Base-by-base conservation (phyloP, 1,140 invertebrate species). In the Ylistrum balloti region DNA sequence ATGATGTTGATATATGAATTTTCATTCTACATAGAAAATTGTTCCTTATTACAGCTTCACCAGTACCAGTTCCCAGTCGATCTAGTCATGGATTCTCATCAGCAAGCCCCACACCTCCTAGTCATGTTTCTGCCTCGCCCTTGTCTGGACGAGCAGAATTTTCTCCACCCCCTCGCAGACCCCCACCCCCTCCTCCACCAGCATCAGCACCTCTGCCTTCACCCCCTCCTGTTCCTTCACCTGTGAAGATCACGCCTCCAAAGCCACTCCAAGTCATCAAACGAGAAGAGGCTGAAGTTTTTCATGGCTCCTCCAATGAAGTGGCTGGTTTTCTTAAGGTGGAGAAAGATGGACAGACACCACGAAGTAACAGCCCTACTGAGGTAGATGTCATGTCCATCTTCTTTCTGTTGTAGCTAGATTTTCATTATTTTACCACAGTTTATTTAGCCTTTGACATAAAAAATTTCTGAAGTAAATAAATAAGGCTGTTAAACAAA, bases 51-150 rank as follows among this genome's bases (percentile, higher is more conserved):
- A 32, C 88, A 96, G 95, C 95, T 56, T 95, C 95, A 9, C 96
- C 96, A 38, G 96, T 96, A 13, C 94, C 96, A 86, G 95, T 96
- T 11, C 96, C 96, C 33, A 92, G 93, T 33, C 92, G 94, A 91
- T 35, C 87, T 48, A 94, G 93, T 87, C 94, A 93, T 33, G 95
- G 94, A 85, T 93, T 93, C 86, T 95, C 94, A 0, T 94, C 94
- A 87, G 95, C 94, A 86, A 93, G 93, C 56, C 94, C 94, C 28
- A 94, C 95, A 13, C 94, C 95, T 15, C 92, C 93, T 28, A 95
- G 94, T 90, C 91, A 93, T 85, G 92, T 95, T 15, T 93, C 93
- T 33, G 92, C 94, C 33, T 95, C 95, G 3, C 94, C 95, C 86
- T 91, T 95, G 17, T 95, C 94, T 33, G 94, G 93, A 20, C 92